Evolutionary conservation across 2,797 vertebrate genomes (phyloP).

Genomic region (Eremophila alpestris): DNA sequence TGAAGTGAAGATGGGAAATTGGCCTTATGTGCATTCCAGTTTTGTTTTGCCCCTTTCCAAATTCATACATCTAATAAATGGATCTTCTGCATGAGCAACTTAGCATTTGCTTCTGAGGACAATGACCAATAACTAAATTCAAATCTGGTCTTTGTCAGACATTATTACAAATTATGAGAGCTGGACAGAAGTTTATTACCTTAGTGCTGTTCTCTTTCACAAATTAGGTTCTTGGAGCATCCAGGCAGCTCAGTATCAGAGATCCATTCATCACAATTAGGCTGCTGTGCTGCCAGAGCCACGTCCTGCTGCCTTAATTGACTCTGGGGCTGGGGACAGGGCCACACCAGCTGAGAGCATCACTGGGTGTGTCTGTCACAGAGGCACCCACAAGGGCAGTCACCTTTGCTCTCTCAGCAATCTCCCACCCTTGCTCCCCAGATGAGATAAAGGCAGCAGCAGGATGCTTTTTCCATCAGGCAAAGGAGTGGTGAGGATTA

Average conservation of each 20-base stretch:
- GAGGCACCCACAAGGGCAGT: neutral
- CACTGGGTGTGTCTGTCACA: rapidly evolving
- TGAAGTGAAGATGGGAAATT: neutral
- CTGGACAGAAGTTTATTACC: slow-evolving; percentile 48
- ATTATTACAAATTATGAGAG: slow-evolving; percentile 55
- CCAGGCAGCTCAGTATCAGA: neutral
- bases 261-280: slow-evolving; percentile 53
- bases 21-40: neutral
- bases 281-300: neutral
- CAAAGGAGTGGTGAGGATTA: neutral
- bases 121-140: slow-evolving; percentile 48
- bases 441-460: neutral
- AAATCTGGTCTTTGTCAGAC: slow-evolving; percentile 50
- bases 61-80: slow-evolving; percentile 52
- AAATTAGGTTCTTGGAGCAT: slow-evolving; percentile 51
- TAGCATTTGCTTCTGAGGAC: slow-evolving; percentile 48
- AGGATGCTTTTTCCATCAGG: neutral
- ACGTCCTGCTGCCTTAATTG: neutral
- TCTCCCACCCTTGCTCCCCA: neutral
- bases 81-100: slow-evolving; percentile 29
- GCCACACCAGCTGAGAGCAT: neutral
- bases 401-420: rapidly evolving
- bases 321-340: neutral
- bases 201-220: slow-evolving; percentile 5
- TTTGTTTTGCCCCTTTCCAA: slow-evolving; percentile 38